Evolutionary conservation across 2,797 vertebrate species (phyloP).

Genomic region (Aldrovandia affinis): DNA sequence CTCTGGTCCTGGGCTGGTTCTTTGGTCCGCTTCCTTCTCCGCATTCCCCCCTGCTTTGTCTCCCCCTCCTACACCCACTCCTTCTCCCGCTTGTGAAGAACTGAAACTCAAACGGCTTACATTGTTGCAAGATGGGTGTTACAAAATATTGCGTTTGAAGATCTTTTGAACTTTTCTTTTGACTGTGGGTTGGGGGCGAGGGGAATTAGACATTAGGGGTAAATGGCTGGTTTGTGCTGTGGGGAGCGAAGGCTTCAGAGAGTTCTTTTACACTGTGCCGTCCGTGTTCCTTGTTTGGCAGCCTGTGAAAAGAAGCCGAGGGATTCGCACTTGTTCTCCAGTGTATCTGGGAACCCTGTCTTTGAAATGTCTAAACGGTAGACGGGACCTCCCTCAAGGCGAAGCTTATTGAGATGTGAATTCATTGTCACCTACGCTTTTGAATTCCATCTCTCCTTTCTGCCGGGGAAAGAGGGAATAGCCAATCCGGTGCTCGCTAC

Average conservation of each 20-base stretch:
- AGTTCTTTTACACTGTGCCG: background rate
- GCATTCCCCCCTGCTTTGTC: background rate
- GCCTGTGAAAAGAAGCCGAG: background rate
- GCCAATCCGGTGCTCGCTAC: constrained; percentile 14
- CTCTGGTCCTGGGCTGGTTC: background rate
- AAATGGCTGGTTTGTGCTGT: background rate
- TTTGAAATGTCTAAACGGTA: constrained; percentile 19
- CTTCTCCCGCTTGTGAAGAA: background rate
- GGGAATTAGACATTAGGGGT: background rate
- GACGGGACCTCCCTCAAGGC: constrained; percentile 27
- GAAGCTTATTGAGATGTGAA: constrained; percentile 15
- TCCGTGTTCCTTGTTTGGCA: background rate
- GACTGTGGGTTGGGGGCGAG: no score
- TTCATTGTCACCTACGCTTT: constrained; percentile 24
- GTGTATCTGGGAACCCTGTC: constrained; percentile 17
- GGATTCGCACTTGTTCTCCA: constrained; percentile 17
- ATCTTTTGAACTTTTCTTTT: background rate
- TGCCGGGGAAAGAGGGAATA: constrained; percentile 3
- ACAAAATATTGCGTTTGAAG: background rate
- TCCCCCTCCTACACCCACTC: background rate
- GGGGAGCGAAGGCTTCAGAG: background rate
- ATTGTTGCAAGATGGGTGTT: background rate
- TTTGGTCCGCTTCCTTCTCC: background rate
- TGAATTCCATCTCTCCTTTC: background rate
- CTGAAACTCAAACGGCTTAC: background rate